A percentile compares a stretch with the other conserved stretches of the same genome.
Evolutionary conservation across 2,797 vertebrate genomes (phyloP).

Genomic region (Cottoperca gobio): DNA sequence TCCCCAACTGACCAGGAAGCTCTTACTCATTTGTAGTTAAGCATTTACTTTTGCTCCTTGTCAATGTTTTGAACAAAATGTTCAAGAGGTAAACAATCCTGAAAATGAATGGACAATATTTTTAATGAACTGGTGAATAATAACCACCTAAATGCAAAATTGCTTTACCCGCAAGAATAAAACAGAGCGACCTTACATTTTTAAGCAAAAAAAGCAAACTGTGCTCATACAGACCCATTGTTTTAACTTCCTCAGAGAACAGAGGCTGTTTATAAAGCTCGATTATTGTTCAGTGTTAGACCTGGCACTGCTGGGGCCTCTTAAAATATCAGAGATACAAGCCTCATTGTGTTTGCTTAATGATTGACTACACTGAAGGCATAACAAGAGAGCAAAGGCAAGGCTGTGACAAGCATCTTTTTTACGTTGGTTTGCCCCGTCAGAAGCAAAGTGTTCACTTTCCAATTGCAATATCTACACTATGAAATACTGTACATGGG

Average conservation of each 20-base stretch:
- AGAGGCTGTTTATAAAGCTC: conserved; percentile 45
- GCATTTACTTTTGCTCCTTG: conserved; percentile 63
- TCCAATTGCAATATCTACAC: neutral
- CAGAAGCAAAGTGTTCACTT: neutral
- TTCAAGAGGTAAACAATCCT: neutral
- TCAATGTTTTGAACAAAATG: conserved; percentile 30
- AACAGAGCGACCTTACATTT: conserved; percentile 16
- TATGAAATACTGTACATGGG: neutral
- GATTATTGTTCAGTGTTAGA: conserved; percentile 55
- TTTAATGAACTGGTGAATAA: neutral
- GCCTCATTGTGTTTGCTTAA: conserved; percentile 67
- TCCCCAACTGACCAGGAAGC: neutral
- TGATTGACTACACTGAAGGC: conserved; percentile 61
- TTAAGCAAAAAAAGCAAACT: conserved; percentile 9
- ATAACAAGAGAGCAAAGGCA: conserved; percentile 45
- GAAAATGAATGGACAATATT: neutral
- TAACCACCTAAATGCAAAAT: neutral
- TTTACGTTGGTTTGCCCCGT: neutral
- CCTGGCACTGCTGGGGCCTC: conserved; percentile 52
- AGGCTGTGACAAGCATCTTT: conserved; percentile 24
- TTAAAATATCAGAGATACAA: conserved; percentile 62
- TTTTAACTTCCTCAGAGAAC: conserved; percentile 56
- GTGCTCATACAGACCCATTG: conserved; percentile 31
- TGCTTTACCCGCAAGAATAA: neutral
- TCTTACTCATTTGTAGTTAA: conserved; percentile 42